Evolutionary conservation across 2,797 vertebrate genomes (phyloP).

Genomic region (Esox masquinongy): DNA sequence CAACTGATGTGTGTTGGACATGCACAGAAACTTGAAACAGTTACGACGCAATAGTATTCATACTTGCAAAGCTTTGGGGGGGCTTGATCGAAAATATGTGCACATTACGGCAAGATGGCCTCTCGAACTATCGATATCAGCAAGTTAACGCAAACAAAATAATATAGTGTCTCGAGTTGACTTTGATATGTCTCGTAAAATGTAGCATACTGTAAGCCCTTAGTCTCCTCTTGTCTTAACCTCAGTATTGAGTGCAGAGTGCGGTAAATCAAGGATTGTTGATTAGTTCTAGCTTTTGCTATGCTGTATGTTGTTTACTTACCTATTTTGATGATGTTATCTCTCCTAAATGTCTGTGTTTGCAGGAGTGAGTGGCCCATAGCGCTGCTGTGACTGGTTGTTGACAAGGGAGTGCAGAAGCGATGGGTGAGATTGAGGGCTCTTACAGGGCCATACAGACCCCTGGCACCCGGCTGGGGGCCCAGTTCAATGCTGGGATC

Average conservation of each 20-base stretch:
- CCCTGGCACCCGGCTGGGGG: constrained; percentile 85
- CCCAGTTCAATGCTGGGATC: constrained; percentile 80
- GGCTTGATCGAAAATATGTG: no score
- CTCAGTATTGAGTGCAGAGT: background rate
- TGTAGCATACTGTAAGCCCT: no score
- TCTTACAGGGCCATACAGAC: constrained; percentile 89
- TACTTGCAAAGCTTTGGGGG: no score
- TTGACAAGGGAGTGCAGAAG: constrained; percentile 55
- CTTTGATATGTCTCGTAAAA: no score
- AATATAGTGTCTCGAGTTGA: no score
- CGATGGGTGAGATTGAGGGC: constrained; percentile 93
- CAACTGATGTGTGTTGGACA: no score
- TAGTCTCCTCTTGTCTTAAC: no score
- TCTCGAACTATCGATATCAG: no score
- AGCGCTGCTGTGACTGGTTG: constrained; percentile 24
- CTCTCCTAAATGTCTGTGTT: background rate
- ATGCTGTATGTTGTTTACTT: background rate
- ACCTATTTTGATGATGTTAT: background rate
- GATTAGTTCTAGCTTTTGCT: background rate
- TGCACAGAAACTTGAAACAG: no score
- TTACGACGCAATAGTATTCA: no score
- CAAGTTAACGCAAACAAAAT: no score
- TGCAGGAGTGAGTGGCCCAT: constrained; percentile 22
- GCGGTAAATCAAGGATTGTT: background rate
- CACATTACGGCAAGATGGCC: no score